These are phyloP conservation scores for Clarias magur DNA, from an alignment of 2,113 vertebrate species.

Conservation along the genomic window DNA sequence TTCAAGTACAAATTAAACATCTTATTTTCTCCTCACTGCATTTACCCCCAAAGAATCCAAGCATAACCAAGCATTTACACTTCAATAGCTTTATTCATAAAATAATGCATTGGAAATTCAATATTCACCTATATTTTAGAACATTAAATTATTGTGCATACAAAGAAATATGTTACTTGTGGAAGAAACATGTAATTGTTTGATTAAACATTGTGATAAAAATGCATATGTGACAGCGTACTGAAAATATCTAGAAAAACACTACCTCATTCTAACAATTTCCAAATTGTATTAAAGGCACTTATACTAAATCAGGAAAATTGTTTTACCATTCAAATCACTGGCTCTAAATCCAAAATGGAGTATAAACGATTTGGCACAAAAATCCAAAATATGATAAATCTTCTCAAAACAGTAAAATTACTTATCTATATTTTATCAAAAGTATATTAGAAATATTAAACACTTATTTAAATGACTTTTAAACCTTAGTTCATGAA, in stretches of 20 bases:
- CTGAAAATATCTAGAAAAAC: conserved; percentile 13
- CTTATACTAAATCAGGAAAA: conserved; percentile 3
- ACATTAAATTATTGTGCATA: conserved; percentile 43
- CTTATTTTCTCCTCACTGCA: not conserved
- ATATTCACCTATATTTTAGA: conserved; percentile 39
- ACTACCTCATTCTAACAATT: conserved; percentile 27
- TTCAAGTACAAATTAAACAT: too few relatives aligned
- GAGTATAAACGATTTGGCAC: not conserved
- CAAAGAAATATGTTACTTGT: conserved; percentile 32
- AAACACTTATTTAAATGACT: conserved; percentile 15
- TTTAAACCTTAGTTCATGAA: not conserved
- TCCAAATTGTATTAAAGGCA: conserved; percentile 45
- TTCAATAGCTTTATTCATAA: conserved; percentile 39
- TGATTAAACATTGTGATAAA: conserved; percentile 16
- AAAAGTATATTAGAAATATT: not conserved
- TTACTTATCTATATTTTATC: not conserved
- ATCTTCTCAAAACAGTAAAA: not conserved
- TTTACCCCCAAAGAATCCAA: not conserved
- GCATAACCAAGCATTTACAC: conserved; percentile 5
- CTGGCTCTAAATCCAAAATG: not conserved
- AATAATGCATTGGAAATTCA: conserved; percentile 43
- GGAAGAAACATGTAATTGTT: not conserved
- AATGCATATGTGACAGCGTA: conserved; percentile 37
- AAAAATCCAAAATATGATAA: not conserved
- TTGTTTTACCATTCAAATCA: not conserved